Conservation (phyloP, 1,140 invertebrate species). For the Armadillidium nasatum region DNA sequence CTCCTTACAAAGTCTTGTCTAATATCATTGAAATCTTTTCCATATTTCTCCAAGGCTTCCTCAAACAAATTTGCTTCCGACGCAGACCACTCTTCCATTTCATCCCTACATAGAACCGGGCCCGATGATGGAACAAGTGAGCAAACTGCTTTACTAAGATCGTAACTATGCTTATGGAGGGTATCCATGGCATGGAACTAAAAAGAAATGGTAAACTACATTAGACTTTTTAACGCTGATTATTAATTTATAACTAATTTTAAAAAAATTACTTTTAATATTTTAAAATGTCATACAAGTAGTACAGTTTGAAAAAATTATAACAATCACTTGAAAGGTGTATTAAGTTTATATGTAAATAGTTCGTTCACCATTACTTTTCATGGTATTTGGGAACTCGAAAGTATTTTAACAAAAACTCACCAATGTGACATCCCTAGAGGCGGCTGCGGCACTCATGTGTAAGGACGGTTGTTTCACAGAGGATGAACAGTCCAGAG, state of each 20-base stretch:
- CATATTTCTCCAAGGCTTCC: slow-evolving; percentile 91
- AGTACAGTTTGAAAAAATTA: too few species aligned
- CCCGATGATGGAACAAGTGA: slow-evolving; percentile 91
- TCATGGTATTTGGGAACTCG: too few species aligned
- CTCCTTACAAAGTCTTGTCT: slow-evolving; percentile 90
- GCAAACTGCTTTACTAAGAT: slow-evolving; percentile 82
- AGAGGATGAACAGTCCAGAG: slow-evolving; percentile 94
- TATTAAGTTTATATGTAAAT: too few species aligned
- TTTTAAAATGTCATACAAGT: too few species aligned
- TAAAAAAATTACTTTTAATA: too few species aligned
- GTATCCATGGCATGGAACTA: slow-evolving; percentile 98
- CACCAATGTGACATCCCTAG: slow-evolving; percentile 93
- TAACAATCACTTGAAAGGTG: too few species aligned
- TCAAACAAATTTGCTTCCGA: slow-evolving; percentile 99
- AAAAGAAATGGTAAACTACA: slow-evolving; percentile 45
- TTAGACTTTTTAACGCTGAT: background rate
- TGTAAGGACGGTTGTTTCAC: slow-evolving; percentile 97
- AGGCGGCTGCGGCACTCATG: slow-evolving; percentile 97
- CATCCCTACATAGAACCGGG: slow-evolving; percentile 94
- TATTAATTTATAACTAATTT: too few species aligned
- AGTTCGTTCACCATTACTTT: too few species aligned
- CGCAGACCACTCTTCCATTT: slow-evolving; percentile 99
- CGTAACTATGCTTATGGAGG: slow-evolving; percentile 86
- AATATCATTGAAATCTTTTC: slow-evolving; percentile 99
- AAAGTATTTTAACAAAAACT: slow-evolving; percentile 47